Base-by-base conservation (phyloP, 2,113 vertebrate species). In the Platysternon megacephalum region DNA sequence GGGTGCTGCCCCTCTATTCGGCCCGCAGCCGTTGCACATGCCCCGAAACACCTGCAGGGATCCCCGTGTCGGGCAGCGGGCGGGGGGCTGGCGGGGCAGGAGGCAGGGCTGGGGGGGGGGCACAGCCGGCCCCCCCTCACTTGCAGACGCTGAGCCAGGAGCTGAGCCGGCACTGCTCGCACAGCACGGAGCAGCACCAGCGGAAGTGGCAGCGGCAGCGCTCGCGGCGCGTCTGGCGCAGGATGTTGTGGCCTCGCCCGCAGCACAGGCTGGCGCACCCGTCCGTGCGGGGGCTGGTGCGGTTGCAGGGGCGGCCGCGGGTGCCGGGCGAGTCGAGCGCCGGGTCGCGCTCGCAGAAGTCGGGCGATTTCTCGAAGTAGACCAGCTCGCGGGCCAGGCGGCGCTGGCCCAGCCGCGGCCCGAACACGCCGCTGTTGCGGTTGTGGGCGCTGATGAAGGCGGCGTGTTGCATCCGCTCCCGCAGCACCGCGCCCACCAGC, bases 91-190 rank as follows among this genome's bases (percentile, higher is more conserved):
- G 14, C 49, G 5, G 49, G 49, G 49, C 49, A 51, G 49, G 49
- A 51, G 49, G 49, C 49, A 51, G 48, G 53, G 21, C 55, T 28
- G 24, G 55, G 55, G 55, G 55, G n/a, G 44, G 5, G 91, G 2
- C 8, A 5, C 92, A 83, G 65, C 91, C 74, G 29, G 68, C 51
- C 24, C 58, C 74, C 74, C 82, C 95, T 97, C 98, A 99, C 98
- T 99, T 99, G 97, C 99, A 99, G 92, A 99, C 99, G 24, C 99
- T 99, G 98, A 99, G 99, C 99, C 99, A 99, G 98, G 99, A 99
- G 13, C 99, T 99, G 98, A 99, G 98, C 94, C 99, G 97, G 96
- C 99, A 99, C 97, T 99, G 99, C 92, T 99, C 99, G 3, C 99
- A 99, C 55, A 99, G 99, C 96, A 99, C 99, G 2, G 99, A 99